phyloP scores from a whole-genome alignment of 2,797 vertebrate genomes.

The Harpagifer antarcticus region DNA sequence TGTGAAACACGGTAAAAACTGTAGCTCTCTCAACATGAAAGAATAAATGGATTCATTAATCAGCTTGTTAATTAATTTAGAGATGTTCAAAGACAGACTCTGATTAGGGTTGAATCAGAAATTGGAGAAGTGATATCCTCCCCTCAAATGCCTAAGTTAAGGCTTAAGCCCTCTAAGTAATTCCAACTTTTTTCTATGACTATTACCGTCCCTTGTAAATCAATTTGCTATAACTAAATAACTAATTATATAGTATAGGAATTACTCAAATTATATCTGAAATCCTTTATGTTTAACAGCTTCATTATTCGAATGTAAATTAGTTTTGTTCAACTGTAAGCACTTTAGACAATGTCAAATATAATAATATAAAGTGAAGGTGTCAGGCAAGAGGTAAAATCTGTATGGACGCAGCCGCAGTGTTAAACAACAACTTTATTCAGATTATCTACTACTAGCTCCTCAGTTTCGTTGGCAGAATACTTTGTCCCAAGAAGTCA shows the following conservation, averaged over 20 bases:
- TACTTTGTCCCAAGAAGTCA: slow-evolving; percentile 6
- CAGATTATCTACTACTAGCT: no score
- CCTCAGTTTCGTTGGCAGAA: background rate
- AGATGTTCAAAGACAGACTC: slow-evolving; percentile 1
- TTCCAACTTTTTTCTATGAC: background rate
- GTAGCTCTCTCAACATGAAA: slow-evolving; percentile 35
- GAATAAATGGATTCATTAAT: slow-evolving; percentile 31
- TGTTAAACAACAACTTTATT: no score
- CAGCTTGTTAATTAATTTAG: slow-evolving; percentile 26
- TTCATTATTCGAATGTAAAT: no score
- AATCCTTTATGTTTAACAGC: background rate
- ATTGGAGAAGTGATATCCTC: slow-evolving; percentile 1
- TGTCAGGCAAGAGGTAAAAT: background rate
- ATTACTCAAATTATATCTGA: background rate
- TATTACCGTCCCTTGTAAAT: background rate
- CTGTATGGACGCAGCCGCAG: background rate
- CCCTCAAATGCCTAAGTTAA: slow-evolving; percentile 1
- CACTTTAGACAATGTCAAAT: background rate
- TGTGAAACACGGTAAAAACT: slow-evolving; percentile 35
- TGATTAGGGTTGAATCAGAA: background rate
- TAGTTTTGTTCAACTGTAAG: no score
- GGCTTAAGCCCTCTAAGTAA: background rate
- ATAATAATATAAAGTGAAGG: background rate
- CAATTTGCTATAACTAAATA: background rate
- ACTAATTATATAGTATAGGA: background rate